Percentiles rank a stretch among this genome's conserved stretches.
phyloP scores from a whole-genome alignment of 2,797 vertebrate species.

The Dallia pectoralis region DNA sequence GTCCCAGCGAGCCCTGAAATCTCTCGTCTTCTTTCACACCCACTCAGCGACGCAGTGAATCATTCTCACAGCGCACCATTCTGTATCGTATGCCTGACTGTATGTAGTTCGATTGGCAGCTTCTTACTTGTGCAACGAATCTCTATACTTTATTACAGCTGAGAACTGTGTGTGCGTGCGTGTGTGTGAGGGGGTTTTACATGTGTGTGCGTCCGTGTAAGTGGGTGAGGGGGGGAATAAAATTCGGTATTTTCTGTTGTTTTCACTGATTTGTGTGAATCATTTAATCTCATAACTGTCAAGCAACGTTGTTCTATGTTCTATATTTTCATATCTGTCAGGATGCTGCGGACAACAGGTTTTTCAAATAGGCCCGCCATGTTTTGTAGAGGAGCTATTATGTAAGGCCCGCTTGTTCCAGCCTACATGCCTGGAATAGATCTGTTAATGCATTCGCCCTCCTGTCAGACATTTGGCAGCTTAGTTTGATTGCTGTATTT shows the following conservation, averaged over 20 bases:
- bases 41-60: constrained; percentile 72
- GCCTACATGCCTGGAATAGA: neutral
- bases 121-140: constrained; percentile 33
- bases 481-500: constrained; percentile 28
- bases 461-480: constrained; percentile 8
- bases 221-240: neutral
- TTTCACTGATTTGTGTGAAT: constrained; percentile 63
- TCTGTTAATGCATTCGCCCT: neutral
- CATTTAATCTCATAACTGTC: constrained; percentile 56
- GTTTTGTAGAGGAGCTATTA: neutral
- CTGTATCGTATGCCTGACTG: constrained; percentile 39
- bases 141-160: neutral
- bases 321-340: constrained; percentile 62
- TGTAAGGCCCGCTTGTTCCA: neutral
- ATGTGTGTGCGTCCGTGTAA: constrained; percentile 8
- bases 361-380: neutral
- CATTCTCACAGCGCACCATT: constrained; percentile 58
- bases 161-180: too few relatives aligned
- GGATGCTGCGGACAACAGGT: neutral
- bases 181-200: constrained; percentile 19
- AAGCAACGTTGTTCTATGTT: constrained; percentile 55
- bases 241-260: constrained; percentile 19
- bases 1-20: constrained; percentile 51
- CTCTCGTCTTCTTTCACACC: constrained; percentile 62
- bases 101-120: constrained; percentile 36